phyloP scores from a whole-genome alignment of 92 coral and sea anemone species.

The Bergia puertoricense region DNA sequence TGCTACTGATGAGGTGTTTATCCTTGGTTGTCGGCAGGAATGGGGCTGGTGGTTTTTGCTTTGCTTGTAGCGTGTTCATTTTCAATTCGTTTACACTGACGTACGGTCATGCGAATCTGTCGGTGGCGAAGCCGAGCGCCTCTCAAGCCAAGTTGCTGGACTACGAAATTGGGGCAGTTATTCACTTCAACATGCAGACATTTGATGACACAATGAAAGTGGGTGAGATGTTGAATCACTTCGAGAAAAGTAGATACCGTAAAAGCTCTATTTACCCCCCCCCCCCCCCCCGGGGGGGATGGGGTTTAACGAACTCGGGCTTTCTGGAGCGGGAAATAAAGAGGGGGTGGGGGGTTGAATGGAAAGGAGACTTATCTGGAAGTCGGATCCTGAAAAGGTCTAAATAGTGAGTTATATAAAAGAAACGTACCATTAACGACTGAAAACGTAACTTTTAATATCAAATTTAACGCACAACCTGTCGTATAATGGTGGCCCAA shows the following conservation, averaged over 20 bases:
- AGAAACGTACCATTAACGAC: too few relatives aligned
- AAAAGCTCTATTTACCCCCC: background rate
- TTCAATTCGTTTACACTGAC: background rate
- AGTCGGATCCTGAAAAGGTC: too few relatives aligned
- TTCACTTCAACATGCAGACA: constrained; percentile 91
- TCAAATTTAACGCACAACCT: too few relatives aligned
- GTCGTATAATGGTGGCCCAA: too few relatives aligned
- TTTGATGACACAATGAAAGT: constrained; percentile 60
- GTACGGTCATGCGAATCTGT: background rate
- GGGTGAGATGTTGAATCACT: constrained; percentile 49
- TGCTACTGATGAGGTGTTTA: background rate
- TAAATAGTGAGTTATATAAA: too few relatives aligned
- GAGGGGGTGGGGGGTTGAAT: too few relatives aligned
- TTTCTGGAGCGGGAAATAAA: too few relatives aligned
- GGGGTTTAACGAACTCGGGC: too few relatives aligned
- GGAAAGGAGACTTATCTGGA: too few relatives aligned
- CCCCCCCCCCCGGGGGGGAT: background rate
- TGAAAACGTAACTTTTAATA: too few relatives aligned
- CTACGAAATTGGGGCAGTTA: constrained; percentile 78
- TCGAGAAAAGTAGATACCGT: too few relatives aligned
- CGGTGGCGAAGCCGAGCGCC: constrained; percentile 67
- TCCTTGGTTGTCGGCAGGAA: background rate
- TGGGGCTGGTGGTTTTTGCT: background rate
- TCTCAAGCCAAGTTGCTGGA: constrained; percentile 79
- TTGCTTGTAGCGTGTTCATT: background rate